Conservation (phyloP, 1,140 invertebrate genomes). For the Bombus huntii region DNA sequence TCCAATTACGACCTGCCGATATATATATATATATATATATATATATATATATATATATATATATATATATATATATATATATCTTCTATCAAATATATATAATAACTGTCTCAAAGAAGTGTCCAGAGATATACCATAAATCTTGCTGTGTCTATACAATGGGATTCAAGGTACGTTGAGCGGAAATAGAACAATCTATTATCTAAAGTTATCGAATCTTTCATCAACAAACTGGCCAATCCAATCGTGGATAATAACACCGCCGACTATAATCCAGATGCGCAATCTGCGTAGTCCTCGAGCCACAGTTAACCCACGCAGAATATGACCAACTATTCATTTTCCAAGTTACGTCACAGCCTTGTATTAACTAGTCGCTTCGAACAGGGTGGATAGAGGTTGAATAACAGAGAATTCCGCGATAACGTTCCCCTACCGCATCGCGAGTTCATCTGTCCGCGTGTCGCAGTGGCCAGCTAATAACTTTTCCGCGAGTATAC, state of each 20-base stretch:
- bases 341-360: not conserved
- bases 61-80: too few relatives aligned
- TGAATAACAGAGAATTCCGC: not conserved
- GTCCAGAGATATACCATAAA: not conserved
- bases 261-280: not conserved
- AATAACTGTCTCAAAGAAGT: not conserved
- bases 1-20: too few relatives aligned
- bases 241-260: not conserved
- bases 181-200: not conserved
- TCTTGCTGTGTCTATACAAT: not conserved
- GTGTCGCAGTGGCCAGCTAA: conserved; percentile 1
- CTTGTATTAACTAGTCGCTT: not conserved
- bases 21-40: too few relatives aligned
- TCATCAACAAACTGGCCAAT: not conserved
- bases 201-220: not conserved
- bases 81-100: too few relatives aligned
- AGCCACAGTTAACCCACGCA: not conserved
- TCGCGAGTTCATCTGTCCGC: not conserved
- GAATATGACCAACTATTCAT: not conserved
- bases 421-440: not conserved
- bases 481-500: conserved; percentile 23
- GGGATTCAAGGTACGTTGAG: not conserved
- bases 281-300: not conserved
- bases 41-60: too few relatives aligned
- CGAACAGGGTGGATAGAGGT: not conserved